Evolutionary conservation across 2,113 vertebrate species (phyloP), one percentile per base, ranked within the genome.

Genomic region (Malaclemys terrapin): DNA sequence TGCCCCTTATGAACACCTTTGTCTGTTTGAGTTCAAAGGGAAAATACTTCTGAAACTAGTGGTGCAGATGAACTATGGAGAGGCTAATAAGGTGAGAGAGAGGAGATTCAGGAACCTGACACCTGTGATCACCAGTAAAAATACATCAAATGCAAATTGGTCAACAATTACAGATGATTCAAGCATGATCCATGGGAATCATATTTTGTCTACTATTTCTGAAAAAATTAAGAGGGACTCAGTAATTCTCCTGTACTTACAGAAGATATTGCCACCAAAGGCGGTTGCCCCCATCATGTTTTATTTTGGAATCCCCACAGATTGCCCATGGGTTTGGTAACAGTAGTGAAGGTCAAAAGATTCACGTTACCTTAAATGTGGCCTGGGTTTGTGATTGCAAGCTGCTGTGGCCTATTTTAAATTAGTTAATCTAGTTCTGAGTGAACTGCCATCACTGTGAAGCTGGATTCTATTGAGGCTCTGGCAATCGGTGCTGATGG

Each of bases 101-200:
- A 85, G 87, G 62, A 80, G 56, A 57, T 89, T 91, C 50, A 80
- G 27, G 42, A 59, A 92, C 89, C 72, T 93, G 78, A 96, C 96
- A 92, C 93, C 92, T 95, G 79, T 93, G 97, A 83, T 85, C 94
- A 85, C 92, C 54, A 85, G 85, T 93, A 94, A 93, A 95, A 95
- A 95, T 93, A 47, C 75, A 94, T 94, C 50, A 17, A 91, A 96
- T 95, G 89, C 89, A 97, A 95, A 96, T 81, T 45, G 94, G 47
- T 22, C 24, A 95, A 38, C 50, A 92, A 1, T 25, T 85, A 83
- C 96, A 96, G 95, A 92, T 69, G 75, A 47, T 89, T 65, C 90
- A 47, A 96, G 89, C 90, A 83, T 0, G 85, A 47, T 89, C 83
- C 93, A 78, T 95, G 65, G 92, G 87, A 92, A 96, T 1, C 42